These are phyloP conservation scores for Anhinga anhinga DNA, from an alignment of 2,113 vertebrate species.

Conservation along the genomic window DNA sequence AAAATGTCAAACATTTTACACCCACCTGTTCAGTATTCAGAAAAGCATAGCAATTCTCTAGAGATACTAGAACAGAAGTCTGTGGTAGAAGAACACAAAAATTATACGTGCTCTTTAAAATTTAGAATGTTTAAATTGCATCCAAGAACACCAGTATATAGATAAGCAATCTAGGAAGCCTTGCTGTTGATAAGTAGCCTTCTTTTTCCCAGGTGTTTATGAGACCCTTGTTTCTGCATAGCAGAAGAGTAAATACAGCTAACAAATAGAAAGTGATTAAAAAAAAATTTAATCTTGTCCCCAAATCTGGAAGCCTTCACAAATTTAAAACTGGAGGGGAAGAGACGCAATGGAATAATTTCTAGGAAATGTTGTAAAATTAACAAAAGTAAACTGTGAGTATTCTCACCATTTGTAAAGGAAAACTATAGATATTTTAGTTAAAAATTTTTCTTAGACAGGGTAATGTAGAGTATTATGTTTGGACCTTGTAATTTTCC, in stretches of 20 bases:
- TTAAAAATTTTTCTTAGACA: not conserved
- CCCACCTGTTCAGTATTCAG: not conserved
- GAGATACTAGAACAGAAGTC: not conserved
- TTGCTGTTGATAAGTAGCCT: not conserved
- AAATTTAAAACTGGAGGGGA: not conserved
- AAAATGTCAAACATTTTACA: not conserved
- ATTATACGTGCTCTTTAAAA: not conserved
- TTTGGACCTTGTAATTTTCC: not conserved
- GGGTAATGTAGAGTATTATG: not conserved
- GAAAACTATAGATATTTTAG: not conserved
- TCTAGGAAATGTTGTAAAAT: not conserved
- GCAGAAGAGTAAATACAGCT: not conserved
- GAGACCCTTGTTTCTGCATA: not conserved
- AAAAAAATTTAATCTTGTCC: not conserved
- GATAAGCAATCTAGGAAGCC: not conserved
- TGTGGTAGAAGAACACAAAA: not conserved
- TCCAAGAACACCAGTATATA: not conserved
- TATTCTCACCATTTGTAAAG: not conserved
- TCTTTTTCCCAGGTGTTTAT: not conserved
- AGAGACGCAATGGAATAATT: not conserved
- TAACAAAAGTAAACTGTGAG: not conserved
- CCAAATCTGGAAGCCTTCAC: not conserved
- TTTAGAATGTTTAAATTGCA: not conserved
- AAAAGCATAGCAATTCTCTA: not conserved
- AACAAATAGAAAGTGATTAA: not conserved